Conservation (phyloP, 2,113 vertebrate genomes). For the Lepidothrix coronata region DNA sequence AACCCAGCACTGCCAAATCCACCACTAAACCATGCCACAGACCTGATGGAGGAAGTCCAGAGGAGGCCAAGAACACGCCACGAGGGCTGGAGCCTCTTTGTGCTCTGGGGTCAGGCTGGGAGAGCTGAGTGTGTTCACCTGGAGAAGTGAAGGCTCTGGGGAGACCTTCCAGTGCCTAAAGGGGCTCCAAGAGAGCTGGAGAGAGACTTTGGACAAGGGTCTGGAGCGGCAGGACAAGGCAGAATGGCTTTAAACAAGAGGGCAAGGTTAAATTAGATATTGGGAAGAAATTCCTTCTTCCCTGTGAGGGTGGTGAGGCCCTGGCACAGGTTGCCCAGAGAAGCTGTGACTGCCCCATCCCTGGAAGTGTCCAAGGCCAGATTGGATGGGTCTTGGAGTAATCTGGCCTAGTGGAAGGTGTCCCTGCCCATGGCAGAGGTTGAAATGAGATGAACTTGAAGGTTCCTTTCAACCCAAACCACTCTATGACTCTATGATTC, state of each 20-base stretch:
- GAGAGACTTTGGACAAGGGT: too few species aligned
- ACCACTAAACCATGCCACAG: background rate
- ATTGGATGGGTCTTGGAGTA: rapidly evolving
- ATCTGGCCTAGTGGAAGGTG: rapidly evolving
- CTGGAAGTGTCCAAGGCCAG: background rate
- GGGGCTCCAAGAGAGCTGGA: too few species aligned
- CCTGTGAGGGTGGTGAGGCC: rapidly evolving
- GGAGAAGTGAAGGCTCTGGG: too few species aligned
- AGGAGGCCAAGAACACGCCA: too few species aligned
- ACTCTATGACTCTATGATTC: background rate
- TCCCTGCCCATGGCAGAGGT: rapidly evolving
- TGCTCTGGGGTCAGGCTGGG: too few species aligned
- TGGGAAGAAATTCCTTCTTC: rapidly evolving
- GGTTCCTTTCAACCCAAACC: background rate
- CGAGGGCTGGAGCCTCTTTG: too few species aligned
- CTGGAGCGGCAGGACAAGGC: background rate
- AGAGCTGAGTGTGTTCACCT: too few species aligned
- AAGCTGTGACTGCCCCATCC: background rate
- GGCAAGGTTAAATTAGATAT: rapidly evolving
- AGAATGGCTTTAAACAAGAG: background rate
- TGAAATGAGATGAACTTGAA: background rate
- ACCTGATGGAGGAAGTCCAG: too few species aligned
- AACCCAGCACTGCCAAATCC: rapidly evolving
- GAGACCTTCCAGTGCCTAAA: too few species aligned
- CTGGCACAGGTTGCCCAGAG: background rate